Evolutionary conservation across 2,113 vertebrate species (phyloP).

Genomic region (Heliornis fulica): DNA sequence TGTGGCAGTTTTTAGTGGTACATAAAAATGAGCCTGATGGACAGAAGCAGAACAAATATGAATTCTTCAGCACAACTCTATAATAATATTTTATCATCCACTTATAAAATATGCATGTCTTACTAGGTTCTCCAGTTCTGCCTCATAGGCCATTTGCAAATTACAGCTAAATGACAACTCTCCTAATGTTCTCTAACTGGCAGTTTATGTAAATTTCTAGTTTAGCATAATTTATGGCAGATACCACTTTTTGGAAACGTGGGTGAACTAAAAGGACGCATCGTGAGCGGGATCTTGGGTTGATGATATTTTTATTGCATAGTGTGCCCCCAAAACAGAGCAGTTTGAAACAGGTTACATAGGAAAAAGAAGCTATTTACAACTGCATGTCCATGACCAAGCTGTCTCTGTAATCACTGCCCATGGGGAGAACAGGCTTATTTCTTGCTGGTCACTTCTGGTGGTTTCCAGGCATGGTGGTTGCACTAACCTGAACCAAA

Average conservation of each 20-base stretch:
- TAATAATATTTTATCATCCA: background rate
- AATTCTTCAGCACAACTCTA: background rate
- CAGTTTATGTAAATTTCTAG: background rate
- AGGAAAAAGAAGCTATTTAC: background rate
- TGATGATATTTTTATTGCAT: background rate
- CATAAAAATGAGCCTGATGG: background rate
- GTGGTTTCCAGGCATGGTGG: background rate
- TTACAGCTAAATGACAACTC: background rate
- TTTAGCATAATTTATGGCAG: background rate
- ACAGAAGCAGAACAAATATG: background rate
- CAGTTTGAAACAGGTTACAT: background rate
- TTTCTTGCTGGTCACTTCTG: background rate
- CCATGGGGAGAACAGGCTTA: background rate
- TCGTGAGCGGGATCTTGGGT: accelerated
- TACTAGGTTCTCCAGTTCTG: background rate
- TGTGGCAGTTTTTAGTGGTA: background rate
- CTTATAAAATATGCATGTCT: background rate
- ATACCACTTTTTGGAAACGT: background rate
- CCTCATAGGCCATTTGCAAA: background rate
- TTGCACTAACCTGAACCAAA: background rate
- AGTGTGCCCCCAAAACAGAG: background rate
- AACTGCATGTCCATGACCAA: background rate
- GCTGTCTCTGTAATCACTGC: background rate
- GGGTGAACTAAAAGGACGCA: background rate
- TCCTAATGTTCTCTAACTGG: background rate